Evolutionary conservation across 92 coral and sea anemone species (phyloP), one percentile per base, ranked within the genome.

Genomic region (Epizoanthus scotinus): DNA sequence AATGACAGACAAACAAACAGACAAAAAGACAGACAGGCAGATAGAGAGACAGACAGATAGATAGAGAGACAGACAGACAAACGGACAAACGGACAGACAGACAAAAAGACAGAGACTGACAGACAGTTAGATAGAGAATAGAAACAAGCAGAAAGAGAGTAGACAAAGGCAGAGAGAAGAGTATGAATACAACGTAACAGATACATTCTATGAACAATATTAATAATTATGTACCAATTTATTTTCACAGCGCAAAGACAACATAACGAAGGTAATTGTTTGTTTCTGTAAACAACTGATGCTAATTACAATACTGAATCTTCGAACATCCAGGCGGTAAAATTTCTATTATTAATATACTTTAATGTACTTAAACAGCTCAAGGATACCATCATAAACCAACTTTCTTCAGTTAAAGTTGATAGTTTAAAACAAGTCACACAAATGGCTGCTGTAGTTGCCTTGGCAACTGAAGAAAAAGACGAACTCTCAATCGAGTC

Each of bases 361-460:
- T 0, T 34, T 0, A 34, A 34, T 34, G 4, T 34, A 34, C 21
- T 7, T 82, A 72, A 27, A 22, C 83, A 92, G 97, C 65, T 92
- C 59, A 92, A 90, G 77, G 89, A 92, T 49, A 79, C 89, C 17
- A 92, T 92, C 24, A 90, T 92, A 59, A 59, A 88, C 34, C 97
- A 92, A 83, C 89, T 92, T 49, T 70, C 94, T 21, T 27, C 36
- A 13, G 97, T 92, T 8, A 87, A 85, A 59, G 92, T 92, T 28
- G 80, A 79, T 17, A 92, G 88, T 70, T 73, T 92, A 55, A 87
- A 92, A 69, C 91, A 92, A 79, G 92, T 92, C 40, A 90, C 94
- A 4, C 94, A 90, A 86, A 84, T 92, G 78, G 91, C 94, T 8
- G 90, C 89, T 0, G 97, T 92, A 13, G 92, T 92, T 62, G 90